Percentiles rank a stretch among this genome's conserved stretches.
Conservation (phyloP, 2,888 invertebrate genomes). For the Ptilodon capucinus region DNA sequence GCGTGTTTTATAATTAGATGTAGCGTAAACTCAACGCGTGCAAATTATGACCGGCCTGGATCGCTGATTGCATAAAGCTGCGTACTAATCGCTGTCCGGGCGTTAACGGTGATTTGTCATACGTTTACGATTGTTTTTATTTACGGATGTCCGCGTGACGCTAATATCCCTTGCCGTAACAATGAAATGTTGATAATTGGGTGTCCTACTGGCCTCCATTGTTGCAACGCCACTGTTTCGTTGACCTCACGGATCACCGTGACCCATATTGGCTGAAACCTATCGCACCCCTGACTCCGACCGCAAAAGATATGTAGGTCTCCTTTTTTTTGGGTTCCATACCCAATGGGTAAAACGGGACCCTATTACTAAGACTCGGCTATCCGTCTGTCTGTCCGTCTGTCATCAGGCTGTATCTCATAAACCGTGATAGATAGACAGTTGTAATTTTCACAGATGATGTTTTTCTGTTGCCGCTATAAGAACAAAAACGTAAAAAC, state of each 20-base stretch:
- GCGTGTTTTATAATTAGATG: background rate
- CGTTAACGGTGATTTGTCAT: slow-evolving; percentile 5
- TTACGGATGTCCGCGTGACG: slow-evolving; percentile 2
- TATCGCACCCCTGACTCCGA: slow-evolving; percentile 16
- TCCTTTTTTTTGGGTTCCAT: no score
- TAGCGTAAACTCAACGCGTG: slow-evolving; percentile 1
- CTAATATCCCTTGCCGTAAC: slow-evolving; percentile 5
- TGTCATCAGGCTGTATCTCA: no score
- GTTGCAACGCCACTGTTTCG: slow-evolving; percentile 26
- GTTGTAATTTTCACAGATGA: no score
- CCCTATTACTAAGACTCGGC: no score
- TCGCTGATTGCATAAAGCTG: slow-evolving; percentile 11
- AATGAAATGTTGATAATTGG: slow-evolving; percentile 25
- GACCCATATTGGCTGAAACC: slow-evolving; percentile 34
- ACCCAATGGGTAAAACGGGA: no score
- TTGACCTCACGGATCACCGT: slow-evolving; percentile 19
- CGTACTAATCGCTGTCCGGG: background rate
- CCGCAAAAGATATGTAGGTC: slow-evolving; percentile 10
- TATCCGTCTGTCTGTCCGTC: no score
- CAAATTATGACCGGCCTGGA: slow-evolving; percentile 8
- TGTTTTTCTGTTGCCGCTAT: no score
- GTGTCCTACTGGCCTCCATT: slow-evolving; percentile 38
- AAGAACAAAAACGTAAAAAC: no score
- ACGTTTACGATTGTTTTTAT: slow-evolving; percentile 6
- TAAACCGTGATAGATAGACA: no score